Percentiles rank a stretch among this genome's conserved stretches.
phyloP scores from a whole-genome alignment of 2,113 vertebrate genomes.

The Ursus arctos region DNA sequence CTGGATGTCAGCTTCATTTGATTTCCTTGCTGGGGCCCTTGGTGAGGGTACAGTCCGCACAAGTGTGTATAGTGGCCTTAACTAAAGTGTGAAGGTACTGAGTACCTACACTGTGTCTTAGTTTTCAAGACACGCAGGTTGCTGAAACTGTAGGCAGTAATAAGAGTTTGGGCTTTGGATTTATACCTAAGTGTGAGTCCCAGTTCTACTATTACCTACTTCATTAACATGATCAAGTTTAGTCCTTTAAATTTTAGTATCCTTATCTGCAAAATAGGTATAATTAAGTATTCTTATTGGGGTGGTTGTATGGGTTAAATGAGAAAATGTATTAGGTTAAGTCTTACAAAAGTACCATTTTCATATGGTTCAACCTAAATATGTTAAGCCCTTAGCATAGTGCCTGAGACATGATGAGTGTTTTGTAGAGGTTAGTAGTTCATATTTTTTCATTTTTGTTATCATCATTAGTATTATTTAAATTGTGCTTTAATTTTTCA shows the following conservation, averaged over 20 bases:
- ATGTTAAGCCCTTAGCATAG: neutral
- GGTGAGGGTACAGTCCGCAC: neutral
- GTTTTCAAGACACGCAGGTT: neutral
- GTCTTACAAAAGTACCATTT: neutral
- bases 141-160: neutral
- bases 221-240: constrained; percentile 5
- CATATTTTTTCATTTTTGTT: constrained; percentile 23
- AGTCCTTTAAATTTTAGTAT: constrained; percentile 49
- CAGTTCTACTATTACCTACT: neutral
- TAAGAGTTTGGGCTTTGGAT: neutral
- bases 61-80: neutral
- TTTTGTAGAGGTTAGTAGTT: constrained; percentile 39
- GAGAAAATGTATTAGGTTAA: constrained; percentile 35
- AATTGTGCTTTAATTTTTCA: constrained; percentile 39
- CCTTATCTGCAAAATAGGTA: neutral
- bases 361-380: constrained; percentile 30
- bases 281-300: constrained; percentile 1
- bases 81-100: neutral
- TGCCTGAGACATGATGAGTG: neutral
- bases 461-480: constrained; percentile 38
- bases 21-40: neutral
- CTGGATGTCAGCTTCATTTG: neutral
- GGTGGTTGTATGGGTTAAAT: constrained; percentile 4
- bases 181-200: neutral
- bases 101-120: neutral